These are phyloP conservation scores for Epinephelus coioides DNA, from an alignment of 2,797 vertebrate species.

Conservation along the genomic window DNA sequence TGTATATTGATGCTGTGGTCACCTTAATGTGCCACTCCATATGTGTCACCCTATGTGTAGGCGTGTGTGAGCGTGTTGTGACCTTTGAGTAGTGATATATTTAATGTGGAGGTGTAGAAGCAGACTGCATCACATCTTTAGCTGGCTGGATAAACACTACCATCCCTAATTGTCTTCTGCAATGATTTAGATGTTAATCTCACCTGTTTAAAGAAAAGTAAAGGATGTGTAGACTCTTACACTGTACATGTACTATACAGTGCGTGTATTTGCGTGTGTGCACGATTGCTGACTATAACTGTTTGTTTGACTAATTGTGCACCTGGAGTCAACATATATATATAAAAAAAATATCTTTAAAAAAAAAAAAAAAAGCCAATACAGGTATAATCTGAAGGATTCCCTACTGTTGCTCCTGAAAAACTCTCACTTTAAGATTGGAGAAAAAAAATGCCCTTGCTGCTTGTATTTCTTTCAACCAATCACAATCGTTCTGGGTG, in stretches of 20 bases:
- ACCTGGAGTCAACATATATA: too few species aligned
- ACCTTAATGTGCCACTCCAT: too few species aligned
- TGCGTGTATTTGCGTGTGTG: not conserved
- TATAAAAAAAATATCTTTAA: too few species aligned
- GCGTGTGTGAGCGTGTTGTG: not conserved
- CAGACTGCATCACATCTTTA: conserved; percentile 4
- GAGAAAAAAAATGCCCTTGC: too few species aligned
- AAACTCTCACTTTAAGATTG: too few species aligned
- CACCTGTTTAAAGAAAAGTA: not conserved
- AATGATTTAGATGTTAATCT: not conserved
- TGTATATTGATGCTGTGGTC: not conserved
- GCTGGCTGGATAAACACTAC: not conserved
- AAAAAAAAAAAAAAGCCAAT: too few species aligned
- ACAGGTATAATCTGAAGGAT: too few species aligned
- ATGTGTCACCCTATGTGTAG: not conserved
- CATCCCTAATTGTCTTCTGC: not conserved
- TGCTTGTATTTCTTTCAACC: too few species aligned
- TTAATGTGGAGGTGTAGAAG: not conserved
- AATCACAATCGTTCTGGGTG: too few species aligned
- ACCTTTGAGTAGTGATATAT: not conserved
- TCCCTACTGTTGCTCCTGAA: too few species aligned
- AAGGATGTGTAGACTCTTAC: not conserved
- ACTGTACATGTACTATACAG: not conserved
- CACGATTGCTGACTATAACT: not conserved
- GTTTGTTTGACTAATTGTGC: too few species aligned